Conservation (phyloP, 2,797 vertebrate genomes). For the Chiloscyllium punctatum region DNA sequence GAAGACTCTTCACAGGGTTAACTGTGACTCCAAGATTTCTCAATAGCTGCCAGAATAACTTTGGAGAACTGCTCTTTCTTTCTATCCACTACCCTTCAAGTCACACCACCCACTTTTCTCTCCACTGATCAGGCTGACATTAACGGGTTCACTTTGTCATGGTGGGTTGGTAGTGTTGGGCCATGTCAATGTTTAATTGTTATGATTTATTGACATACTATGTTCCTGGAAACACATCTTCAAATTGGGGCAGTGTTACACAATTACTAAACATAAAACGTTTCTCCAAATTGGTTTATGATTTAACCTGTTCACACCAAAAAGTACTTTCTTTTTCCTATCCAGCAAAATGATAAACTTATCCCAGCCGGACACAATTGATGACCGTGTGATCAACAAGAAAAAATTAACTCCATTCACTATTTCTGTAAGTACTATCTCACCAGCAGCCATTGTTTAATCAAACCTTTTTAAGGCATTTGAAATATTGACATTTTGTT, state of each 20-base stretch:
- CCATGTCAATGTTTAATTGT: background rate
- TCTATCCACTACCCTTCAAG: background rate
- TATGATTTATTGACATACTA: background rate
- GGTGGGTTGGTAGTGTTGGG: background rate
- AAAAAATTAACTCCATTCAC: conserved; percentile 88
- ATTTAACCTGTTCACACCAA: background rate
- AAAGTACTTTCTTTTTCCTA: conserved; percentile 40
- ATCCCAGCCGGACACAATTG: conserved; percentile 90
- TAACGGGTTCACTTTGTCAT: background rate
- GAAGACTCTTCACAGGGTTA: background rate
- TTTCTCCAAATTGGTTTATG: background rate
- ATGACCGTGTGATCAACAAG: conserved; percentile 93
- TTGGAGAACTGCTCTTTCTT: background rate
- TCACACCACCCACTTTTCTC: background rate
- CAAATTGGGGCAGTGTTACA: background rate
- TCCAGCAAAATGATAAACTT: conserved; percentile 95
- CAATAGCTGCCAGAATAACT: background rate
- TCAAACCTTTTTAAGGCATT: background rate
- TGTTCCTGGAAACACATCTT: background rate
- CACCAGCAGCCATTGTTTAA: background rate
- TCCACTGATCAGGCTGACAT: background rate
- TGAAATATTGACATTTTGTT: background rate
- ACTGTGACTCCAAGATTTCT: background rate
- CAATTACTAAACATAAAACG: background rate
- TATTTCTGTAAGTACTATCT: conserved; percentile 74